Conservation (phyloP, 2,888 invertebrate species). For the Augochlorella aurata region DNA sequence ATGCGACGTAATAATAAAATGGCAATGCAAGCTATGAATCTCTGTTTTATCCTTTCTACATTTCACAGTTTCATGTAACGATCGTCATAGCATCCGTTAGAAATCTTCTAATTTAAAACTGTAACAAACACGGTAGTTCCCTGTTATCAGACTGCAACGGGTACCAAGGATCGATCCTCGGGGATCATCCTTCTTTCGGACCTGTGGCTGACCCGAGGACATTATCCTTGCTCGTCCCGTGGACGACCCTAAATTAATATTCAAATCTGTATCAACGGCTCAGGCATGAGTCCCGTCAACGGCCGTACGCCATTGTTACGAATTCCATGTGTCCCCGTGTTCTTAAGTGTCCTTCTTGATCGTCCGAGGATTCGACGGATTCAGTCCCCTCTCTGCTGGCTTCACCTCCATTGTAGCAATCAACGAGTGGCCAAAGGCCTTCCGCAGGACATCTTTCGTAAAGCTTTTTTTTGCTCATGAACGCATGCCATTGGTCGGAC, state of each 20-base stretch:
- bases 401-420: slow-evolving; percentile 43
- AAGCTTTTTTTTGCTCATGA: slow-evolving; percentile 16
- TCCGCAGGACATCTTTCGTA: slow-evolving; percentile 35
- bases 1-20: too few species aligned
- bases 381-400: slow-evolving; percentile 33
- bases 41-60: background rate
- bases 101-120: slow-evolving; percentile 47
- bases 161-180: slow-evolving; percentile 56
- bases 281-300: slow-evolving; percentile 56
- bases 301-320: slow-evolving; percentile 63
- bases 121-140: slow-evolving; percentile 51
- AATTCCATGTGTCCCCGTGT: slow-evolving; percentile 53
- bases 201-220: slow-evolving; percentile 64
- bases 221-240: slow-evolving; percentile 62
- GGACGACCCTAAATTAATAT: slow-evolving; percentile 78
- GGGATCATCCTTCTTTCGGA: slow-evolving; percentile 56
- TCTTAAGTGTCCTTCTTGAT: slow-evolving; percentile 57
- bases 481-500: slow-evolving; percentile 47
- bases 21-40: background rate
- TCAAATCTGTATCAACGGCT: slow-evolving; percentile 76
- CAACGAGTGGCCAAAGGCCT: slow-evolving; percentile 48
- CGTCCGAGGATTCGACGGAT: slow-evolving; percentile 65
- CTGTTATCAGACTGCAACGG: slow-evolving; percentile 68
- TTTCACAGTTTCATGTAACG: background rate
- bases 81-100: slow-evolving; percentile 40